Evolutionary conservation across 1,140 invertebrate genomes (phyloP).

Genomic region (Popillia japonica): DNA sequence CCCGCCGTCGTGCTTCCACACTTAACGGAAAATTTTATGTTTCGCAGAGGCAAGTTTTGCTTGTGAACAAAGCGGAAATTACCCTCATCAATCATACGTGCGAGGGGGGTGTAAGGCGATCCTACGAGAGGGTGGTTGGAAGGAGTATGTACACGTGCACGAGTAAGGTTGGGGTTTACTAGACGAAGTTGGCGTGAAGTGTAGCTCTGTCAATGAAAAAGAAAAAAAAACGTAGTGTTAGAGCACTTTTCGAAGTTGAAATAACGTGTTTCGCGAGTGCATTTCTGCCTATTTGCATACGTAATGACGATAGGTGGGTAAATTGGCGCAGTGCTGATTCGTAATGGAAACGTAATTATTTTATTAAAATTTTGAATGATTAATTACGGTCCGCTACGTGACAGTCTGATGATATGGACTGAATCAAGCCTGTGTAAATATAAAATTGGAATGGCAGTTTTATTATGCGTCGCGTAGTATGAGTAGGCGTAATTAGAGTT

Average conservation of each 20-base stretch:
- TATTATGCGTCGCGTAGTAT: background rate
- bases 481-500: background rate
- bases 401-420: background rate
- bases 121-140: background rate
- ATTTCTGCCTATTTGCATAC: background rate
- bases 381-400: background rate
- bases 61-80: slow-evolving; percentile 10
- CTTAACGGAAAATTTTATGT: slow-evolving; percentile 19
- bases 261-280: background rate
- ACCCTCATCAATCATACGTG: background rate
- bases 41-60: slow-evolving; percentile 8
- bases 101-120: background rate
- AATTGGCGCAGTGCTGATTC: background rate
- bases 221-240: too few species aligned
- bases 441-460: background rate
- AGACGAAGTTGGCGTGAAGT: background rate
- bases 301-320: background rate
- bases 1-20: background rate
- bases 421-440: slow-evolving; percentile 6
- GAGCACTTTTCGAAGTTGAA: background rate
- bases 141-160: background rate
- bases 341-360: slow-evolving; percentile 7
- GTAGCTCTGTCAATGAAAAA: background rate
- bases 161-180: background rate
- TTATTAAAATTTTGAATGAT: slow-evolving; percentile 16